A percentile compares a stretch with the other conserved stretches of the same genome.
These are phyloP conservation scores for Drosophila carrolli DNA, from an alignment of 1,140 invertebrate genomes.

Conservation along the genomic window DNA sequence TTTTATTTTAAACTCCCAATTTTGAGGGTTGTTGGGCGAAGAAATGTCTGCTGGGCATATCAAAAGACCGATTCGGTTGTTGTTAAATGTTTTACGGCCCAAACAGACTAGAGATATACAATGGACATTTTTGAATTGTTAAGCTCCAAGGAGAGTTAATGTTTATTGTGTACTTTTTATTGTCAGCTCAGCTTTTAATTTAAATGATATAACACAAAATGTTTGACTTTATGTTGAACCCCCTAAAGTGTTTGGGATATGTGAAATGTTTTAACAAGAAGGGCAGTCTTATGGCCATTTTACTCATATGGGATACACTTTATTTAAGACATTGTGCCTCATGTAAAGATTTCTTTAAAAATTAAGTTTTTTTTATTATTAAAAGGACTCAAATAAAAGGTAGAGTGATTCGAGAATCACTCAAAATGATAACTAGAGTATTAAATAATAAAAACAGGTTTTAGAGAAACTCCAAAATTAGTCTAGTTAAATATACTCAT, in stretches of 20 bases:
- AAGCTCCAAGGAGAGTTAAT: constrained; percentile 50
- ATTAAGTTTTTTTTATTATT: too few species aligned
- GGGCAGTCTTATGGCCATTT: background rate
- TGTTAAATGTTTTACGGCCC: constrained; percentile 78
- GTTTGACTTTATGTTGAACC: constrained; percentile 56
- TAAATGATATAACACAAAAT: constrained; percentile 73
- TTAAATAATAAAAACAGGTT: too few species aligned
- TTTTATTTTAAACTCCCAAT: constrained; percentile 40
- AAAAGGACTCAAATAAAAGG: too few species aligned
- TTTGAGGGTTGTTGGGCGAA: constrained; percentile 54
- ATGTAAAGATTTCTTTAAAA: too few species aligned
- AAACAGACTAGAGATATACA: constrained; percentile 23
- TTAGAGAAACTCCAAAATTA: too few species aligned
- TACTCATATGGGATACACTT: background rate
- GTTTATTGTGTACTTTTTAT: constrained; percentile 66
- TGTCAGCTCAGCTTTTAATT: constrained; percentile 78
- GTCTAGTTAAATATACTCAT: too few species aligned
- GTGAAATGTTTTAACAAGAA: constrained; percentile 20
- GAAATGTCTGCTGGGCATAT: constrained; percentile 51
- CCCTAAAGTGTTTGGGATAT: constrained; percentile 21
- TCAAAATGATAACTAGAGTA: too few species aligned
- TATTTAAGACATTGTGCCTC: too few species aligned
- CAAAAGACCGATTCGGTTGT: constrained; percentile 53
- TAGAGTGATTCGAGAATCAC: too few species aligned
- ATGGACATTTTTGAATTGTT: constrained; percentile 60